Percentiles rank a stretch among this genome's conserved stretches.
These are phyloP conservation scores for Craterocephalus amniculus DNA, from an alignment of 2,797 vertebrate species.

Conservation along the genomic window DNA sequence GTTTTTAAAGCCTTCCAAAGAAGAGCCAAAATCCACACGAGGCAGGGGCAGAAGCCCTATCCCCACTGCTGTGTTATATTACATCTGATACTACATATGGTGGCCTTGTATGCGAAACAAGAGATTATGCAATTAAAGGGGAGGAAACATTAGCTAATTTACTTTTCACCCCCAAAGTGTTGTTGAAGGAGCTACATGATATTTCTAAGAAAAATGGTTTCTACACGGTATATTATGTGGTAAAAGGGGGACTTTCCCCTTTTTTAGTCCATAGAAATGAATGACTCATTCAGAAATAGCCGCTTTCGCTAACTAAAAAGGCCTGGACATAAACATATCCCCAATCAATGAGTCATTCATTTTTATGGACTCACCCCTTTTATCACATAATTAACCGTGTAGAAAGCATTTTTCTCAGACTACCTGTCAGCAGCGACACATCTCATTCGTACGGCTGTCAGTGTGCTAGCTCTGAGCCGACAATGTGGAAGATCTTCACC, in stretches of 20 bases:
- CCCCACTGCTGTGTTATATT: background rate
- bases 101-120: background rate
- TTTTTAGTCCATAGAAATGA: no score
- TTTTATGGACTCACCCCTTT: no score
- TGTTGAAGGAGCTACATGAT: no score
- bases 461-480: slow-evolving; percentile 14
- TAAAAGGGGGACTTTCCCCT: no score
- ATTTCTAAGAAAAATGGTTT: no score
- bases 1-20: background rate
- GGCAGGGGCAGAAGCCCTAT: background rate
- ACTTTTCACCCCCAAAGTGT: no score
- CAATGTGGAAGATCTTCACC: slow-evolving; percentile 12
- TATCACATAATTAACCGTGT: no score
- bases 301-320: no score
- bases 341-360: no score
- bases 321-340: no score
- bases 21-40: background rate
- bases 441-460: slow-evolving; percentile 7
- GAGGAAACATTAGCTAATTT: background rate
- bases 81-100: background rate
- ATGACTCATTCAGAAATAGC: no score
- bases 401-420: background rate
- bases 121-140: background rate
- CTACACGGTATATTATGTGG: no score
- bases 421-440: slow-evolving; percentile 30